phyloP scores from a whole-genome alignment of 2,888 invertebrate genomes.

The Chrysolina oricalcia region DNA sequence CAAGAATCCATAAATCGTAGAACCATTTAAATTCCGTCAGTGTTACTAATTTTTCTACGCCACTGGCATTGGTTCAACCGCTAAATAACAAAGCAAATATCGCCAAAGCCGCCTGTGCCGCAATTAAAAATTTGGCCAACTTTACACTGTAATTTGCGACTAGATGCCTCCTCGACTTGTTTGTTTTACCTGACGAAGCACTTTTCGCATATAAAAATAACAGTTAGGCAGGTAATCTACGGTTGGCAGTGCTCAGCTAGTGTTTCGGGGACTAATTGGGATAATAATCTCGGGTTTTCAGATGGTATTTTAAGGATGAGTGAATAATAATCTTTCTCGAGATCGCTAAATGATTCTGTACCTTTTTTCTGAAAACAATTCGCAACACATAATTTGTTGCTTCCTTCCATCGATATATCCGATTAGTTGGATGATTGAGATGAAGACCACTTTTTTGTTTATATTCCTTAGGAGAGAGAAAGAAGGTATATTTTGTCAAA shows the following conservation, averaged over 20 bases:
- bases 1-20: too few species aligned
- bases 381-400: constrained; percentile 12
- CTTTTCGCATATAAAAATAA: constrained; percentile 45
- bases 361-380: constrained; percentile 5
- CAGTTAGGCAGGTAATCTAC: constrained; percentile 48
- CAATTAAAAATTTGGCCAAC: constrained; percentile 46
- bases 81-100: constrained; percentile 22
- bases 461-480: too few species aligned
- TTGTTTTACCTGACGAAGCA: constrained; percentile 53
- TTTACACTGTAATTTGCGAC: constrained; percentile 52
- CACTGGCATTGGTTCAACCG: not conserved
- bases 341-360: constrained; percentile 7
- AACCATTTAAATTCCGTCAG: not conserved
- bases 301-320: constrained; percentile 39
- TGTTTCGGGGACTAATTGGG: constrained; percentile 47
- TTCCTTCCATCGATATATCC: not conserved
- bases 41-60: not conserved
- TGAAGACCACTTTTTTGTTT: too few species aligned
- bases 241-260: constrained; percentile 42
- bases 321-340: constrained; percentile 34
- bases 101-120: constrained; percentile 35
- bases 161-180: constrained; percentile 46
- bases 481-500: too few species aligned
- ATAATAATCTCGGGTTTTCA: constrained; percentile 33
- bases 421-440: too few species aligned